Percentiles rank a stretch among this genome's conserved stretches.
Conservation (phyloP, 1,140 invertebrate species). For the Aethina tumida region DNA sequence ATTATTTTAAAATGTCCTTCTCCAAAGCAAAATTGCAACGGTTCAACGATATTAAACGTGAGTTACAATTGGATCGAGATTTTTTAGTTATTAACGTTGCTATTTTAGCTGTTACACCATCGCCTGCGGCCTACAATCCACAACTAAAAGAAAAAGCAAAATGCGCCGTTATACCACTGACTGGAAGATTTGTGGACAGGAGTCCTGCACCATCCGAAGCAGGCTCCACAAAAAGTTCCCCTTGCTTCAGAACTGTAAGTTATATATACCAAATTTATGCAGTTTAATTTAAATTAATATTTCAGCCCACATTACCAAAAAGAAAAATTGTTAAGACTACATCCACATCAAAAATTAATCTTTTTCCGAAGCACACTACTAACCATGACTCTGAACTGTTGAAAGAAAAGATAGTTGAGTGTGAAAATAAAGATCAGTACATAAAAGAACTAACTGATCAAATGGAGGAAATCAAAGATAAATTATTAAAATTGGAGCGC, state of each 20-base stretch:
- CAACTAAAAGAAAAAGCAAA: slow-evolving; percentile 14
- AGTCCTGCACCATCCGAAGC: slow-evolving; percentile 23
- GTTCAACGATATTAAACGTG: slow-evolving; percentile 32
- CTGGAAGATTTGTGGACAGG: slow-evolving; percentile 11
- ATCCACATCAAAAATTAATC: slow-evolving; percentile 16
- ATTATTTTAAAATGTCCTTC: slow-evolving; percentile 30
- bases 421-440: slow-evolving; percentile 32
- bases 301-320: slow-evolving; percentile 29
- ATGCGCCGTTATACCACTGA: slow-evolving; percentile 7
- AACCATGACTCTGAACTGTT: slow-evolving; percentile 25
- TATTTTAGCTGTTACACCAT: slow-evolving; percentile 21
- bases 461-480: slow-evolving; percentile 28
- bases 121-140: slow-evolving; percentile 27
- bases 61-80: slow-evolving; percentile 13
- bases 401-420: slow-evolving; percentile 33
- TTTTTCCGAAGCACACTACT: slow-evolving; percentile 17
- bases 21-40: slow-evolving; percentile 33
- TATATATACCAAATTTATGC: slow-evolving; percentile 1
- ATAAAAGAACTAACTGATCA: slow-evolving; percentile 32
- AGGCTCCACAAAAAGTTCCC: slow-evolving; percentile 24
- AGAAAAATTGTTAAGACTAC: slow-evolving; percentile 20
- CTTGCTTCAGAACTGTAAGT: slow-evolving; percentile 32
- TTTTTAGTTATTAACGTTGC: slow-evolving; percentile 6
- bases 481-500: slow-evolving; percentile 17
- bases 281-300: slow-evolving; percentile 12